These are phyloP conservation scores for Habropoda laboriosa DNA, from an alignment of 1,140 invertebrate species.

Conservation along the genomic window DNA sequence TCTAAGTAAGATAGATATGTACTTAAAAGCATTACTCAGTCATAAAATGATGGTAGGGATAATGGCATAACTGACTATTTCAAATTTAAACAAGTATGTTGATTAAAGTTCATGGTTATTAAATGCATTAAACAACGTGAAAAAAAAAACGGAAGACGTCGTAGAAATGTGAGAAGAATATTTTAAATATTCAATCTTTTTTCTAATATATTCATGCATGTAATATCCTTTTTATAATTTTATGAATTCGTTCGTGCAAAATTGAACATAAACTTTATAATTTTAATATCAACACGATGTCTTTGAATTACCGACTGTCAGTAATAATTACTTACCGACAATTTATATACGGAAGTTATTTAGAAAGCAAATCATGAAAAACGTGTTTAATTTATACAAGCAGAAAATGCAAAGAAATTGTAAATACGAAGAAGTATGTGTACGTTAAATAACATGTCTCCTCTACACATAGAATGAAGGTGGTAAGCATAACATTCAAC, in stretches of 20 bases:
- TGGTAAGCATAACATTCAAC: not conserved
- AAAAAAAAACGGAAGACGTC: not conserved
- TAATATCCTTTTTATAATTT: not conserved
- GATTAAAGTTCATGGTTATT: not conserved
- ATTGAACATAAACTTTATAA: not conserved
- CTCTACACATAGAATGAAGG: not conserved
- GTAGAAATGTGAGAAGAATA: not conserved
- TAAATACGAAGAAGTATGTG: too few species aligned
- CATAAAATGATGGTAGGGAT: too few species aligned
- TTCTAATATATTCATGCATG: not conserved
- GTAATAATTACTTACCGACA: not conserved
- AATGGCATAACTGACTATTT: not conserved
- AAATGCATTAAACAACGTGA: not conserved
- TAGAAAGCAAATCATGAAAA: not conserved
- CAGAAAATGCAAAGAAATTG: not conserved
- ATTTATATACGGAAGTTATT: not conserved
- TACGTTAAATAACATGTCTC: too few species aligned
- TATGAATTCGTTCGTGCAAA: not conserved
- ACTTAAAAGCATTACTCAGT: too few species aligned
- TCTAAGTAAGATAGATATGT: not conserved
- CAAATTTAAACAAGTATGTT: not conserved
- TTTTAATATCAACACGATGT: not conserved
- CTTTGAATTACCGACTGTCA: not conserved
- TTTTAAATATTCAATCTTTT: too few species aligned
- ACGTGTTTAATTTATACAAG: not conserved